A percentile compares a stretch with the other conserved stretches of the same genome.
Conservation (phyloP, 2,888 invertebrate genomes). For the Linnaemya tessellans region DNA sequence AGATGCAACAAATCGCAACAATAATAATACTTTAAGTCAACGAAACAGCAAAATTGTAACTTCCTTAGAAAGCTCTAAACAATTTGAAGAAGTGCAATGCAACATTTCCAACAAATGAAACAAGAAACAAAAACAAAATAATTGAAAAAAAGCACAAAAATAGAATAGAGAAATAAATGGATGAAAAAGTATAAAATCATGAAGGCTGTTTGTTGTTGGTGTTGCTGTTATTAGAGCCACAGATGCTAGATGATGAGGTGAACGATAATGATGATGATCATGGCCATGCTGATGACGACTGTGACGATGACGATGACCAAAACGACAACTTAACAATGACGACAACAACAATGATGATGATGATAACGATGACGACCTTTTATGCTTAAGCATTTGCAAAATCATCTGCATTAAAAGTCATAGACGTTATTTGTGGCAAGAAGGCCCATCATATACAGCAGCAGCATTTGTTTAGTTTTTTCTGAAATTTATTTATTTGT, state of each 20-base stretch:
- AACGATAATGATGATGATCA: constrained; percentile 44
- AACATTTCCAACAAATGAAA: constrained; percentile 64
- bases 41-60: constrained; percentile 67
- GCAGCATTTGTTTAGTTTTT: constrained; percentile 28
- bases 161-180: neutral
- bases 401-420: constrained; percentile 70
- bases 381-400: constrained; percentile 69
- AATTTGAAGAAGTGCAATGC: constrained; percentile 66
- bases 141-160: constrained; percentile 72
- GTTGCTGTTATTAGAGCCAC: constrained; percentile 21
- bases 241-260: constrained; percentile 44
- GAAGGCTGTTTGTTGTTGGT: constrained; percentile 22
- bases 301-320: constrained; percentile 66
- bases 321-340: constrained; percentile 71
- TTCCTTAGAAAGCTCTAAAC: constrained; percentile 66
- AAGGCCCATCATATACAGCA: constrained; percentile 49
- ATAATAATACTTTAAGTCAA: constrained; percentile 47
- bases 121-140: constrained; percentile 25
- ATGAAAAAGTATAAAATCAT: constrained; percentile 40
- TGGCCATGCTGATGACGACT: constrained; percentile 33
- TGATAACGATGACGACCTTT: constrained; percentile 70
- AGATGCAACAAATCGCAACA: constrained; percentile 63
- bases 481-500: neutral
- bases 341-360: constrained; percentile 61
- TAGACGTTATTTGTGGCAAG: constrained; percentile 56